Evolutionary conservation across 2,113 vertebrate genomes (phyloP).

Genomic region (Poeciliopsis retropinna): DNA sequence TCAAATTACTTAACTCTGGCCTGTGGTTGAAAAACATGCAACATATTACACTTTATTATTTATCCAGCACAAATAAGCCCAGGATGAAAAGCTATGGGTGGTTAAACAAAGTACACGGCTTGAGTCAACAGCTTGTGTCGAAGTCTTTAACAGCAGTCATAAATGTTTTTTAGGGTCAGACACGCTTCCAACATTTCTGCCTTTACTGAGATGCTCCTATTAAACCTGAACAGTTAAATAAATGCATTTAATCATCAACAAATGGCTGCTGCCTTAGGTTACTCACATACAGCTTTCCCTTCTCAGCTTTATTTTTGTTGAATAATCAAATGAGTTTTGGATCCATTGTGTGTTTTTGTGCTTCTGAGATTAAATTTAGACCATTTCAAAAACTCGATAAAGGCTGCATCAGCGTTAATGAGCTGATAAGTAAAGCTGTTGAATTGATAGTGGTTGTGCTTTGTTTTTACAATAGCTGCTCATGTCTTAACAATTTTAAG

Average conservation of each 20-base stretch:
- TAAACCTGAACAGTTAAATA: too few relatives aligned
- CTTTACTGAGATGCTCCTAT: too few relatives aligned
- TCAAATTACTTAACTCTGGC: too few relatives aligned
- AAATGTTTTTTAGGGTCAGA: too few relatives aligned
- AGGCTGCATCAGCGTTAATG: too few relatives aligned
- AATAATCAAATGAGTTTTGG: neutral
- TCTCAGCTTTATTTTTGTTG: neutral
- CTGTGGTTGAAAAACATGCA: neutral
- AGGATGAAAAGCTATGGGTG: neutral
- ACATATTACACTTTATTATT: neutral
- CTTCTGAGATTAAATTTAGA: neutral
- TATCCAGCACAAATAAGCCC: neutral
- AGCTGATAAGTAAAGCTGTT: too few relatives aligned
- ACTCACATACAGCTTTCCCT: neutral
- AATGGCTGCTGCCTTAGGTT: neutral
- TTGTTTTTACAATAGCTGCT: too few relatives aligned
- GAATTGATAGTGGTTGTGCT: too few relatives aligned
- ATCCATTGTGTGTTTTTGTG: neutral
- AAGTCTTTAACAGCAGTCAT: neutral
- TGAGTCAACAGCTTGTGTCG: neutral
- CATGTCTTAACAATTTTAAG: too few relatives aligned
- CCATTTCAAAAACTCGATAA: neutral
- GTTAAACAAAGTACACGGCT: neutral
- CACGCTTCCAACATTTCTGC: too few relatives aligned
- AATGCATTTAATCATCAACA: too few relatives aligned